A percentile compares a stretch with the other conserved stretches of the same genome.
Evolutionary conservation across 2,113 vertebrate species (phyloP).

Genomic region (Columba janthina): DNA sequence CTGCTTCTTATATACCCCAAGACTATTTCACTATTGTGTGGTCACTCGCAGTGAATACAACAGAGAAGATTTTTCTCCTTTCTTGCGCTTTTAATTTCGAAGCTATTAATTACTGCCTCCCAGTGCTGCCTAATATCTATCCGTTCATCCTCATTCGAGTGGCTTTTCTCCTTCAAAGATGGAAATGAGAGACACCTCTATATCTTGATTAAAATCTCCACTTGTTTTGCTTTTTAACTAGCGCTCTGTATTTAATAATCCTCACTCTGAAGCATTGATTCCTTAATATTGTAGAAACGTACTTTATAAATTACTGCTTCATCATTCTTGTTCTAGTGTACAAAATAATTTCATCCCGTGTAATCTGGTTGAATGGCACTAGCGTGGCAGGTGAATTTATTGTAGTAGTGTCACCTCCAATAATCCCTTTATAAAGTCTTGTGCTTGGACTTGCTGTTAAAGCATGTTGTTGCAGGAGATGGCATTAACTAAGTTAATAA

Average conservation of each 20-base stretch:
- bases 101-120: not conserved
- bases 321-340: not conserved
- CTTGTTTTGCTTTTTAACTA: not conserved
- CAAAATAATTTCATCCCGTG: not conserved
- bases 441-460: rapidly evolving
- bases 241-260: not conserved
- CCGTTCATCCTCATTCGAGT: not conserved
- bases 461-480: not conserved
- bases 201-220: not conserved
- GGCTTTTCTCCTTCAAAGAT: not conserved
- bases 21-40: not conserved
- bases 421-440: not conserved
- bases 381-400: not conserved
- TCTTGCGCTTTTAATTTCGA: not conserved
- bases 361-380: not conserved
- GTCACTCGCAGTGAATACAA: not conserved
- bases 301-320: not conserved
- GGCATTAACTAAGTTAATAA: no score
- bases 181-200: not conserved
- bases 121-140: not conserved
- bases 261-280: not conserved
- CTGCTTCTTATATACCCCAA: not conserved
- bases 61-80: not conserved
- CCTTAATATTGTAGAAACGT: not conserved
- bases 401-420: not conserved